These are phyloP conservation scores for Vulpes lagopus DNA, from an alignment of 2,113 vertebrate genomes.

Conservation along the genomic window DNA sequence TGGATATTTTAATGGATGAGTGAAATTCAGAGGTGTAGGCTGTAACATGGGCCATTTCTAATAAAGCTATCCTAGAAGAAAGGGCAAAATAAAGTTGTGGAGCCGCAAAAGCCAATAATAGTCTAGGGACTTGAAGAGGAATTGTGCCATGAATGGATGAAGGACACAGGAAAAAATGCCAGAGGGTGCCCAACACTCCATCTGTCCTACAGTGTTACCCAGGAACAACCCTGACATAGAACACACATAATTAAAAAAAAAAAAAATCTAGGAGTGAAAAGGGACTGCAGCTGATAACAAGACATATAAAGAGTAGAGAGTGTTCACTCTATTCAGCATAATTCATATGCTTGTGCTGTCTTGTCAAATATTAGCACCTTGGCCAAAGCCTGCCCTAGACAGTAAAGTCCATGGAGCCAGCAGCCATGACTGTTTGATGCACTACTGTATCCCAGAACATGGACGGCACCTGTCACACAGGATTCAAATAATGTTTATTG, in stretches of 20 bases:
- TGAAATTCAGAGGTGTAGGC: background rate
- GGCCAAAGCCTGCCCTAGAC: background rate
- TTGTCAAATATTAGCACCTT: conserved; percentile 23
- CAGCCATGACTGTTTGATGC: conserved; percentile 7
- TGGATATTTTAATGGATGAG: background rate
- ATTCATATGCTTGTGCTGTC: conserved; percentile 37
- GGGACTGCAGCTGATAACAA: conserved; percentile 51
- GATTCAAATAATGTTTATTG: background rate
- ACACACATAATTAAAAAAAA: background rate
- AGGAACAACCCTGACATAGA: conserved; percentile 12
- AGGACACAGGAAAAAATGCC: background rate
- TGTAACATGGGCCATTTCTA: background rate
- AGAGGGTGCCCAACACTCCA: background rate
- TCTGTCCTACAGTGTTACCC: background rate
- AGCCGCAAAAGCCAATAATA: background rate
- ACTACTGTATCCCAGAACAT: background rate
- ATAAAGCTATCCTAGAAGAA: background rate
- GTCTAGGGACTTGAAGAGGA: background rate
- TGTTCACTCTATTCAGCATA: background rate
- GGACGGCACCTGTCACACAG: background rate
- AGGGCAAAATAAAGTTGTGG: background rate
- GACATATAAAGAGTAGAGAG: background rate
- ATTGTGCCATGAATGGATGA: background rate
- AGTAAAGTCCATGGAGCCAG: conserved; percentile 28
- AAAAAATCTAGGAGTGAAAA: conserved; percentile 10